phyloP scores from a whole-genome alignment of 2,113 vertebrate species.

The Leptocoma aspasia region DNA sequence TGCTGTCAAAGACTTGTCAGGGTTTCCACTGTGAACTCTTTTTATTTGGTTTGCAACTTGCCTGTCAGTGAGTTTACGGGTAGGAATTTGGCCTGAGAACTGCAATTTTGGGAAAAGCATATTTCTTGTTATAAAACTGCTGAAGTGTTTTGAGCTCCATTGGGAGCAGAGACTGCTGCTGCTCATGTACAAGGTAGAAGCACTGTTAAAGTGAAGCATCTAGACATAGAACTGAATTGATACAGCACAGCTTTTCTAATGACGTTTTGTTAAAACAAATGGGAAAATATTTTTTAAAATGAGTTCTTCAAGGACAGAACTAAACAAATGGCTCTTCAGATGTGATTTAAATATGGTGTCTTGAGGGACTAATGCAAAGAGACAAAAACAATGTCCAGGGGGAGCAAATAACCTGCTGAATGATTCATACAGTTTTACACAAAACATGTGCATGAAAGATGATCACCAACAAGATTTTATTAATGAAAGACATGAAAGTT shows the following conservation, averaged over 20 bases:
- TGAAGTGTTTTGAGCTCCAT: neutral
- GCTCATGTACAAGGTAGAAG: neutral
- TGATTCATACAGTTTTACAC: neutral
- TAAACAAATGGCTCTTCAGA: constrained; percentile 11
- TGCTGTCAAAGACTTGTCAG: constrained; percentile 31
- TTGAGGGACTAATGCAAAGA: neutral
- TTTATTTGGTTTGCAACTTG: neutral
- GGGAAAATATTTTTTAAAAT: neutral
- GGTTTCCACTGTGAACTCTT: neutral
- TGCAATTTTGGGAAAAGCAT: neutral
- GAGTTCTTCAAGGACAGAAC: neutral
- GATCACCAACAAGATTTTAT: neutral
- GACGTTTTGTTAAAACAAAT: neutral
- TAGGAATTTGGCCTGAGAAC: neutral
- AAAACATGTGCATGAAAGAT: neutral
- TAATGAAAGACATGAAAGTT: neutral
- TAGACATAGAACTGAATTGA: neutral
- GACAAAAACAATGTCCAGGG: constrained; percentile 14
- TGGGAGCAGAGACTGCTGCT: neutral
- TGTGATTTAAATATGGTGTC: neutral
- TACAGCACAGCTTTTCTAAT: neutral
- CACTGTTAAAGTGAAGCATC: neutral
- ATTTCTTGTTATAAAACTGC: neutral
- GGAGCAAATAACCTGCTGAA: neutral
- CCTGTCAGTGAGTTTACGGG: neutral